Base-by-base conservation (phyloP, 2,113 vertebrate genomes). In the Mesoclemmys tuberculata region DNA sequence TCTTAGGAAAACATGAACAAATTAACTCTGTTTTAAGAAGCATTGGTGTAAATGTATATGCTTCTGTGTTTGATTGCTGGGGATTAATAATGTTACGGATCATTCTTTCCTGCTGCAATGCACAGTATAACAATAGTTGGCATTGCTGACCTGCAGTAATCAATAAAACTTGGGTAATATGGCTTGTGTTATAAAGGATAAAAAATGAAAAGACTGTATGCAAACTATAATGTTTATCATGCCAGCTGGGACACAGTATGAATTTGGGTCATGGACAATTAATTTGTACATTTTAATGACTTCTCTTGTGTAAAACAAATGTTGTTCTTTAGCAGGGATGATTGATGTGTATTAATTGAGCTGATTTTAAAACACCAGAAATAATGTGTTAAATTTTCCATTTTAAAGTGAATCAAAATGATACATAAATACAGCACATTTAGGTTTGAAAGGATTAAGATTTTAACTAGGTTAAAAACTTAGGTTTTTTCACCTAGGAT, bases 21-120 rank as follows among this genome's bases (percentile, higher is more conserved):
- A 98, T 98, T 97, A 97, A 97, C 96, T 94, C 83, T 90, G 91
- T 89, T 98, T 96, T 97, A 87, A 92, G 84, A 98, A 82, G 90
- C 90, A 83, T 77, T 74, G 89, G 91, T 90, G 78, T 88, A 94
- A 97, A 97, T 96, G 75, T 94, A 92, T 78, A 88, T 5, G 3
- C 85, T 92, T 89, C 54, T 58, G 61, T 31, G 14, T 46, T 85
- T 92, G 85, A 94, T 87, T 96, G 80, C 82, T 80, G 64, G 24
- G 71, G 82, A 82, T 80, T 87, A 90, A 58, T 16, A 24, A 74
- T 68, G 81, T 22, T 84, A 80, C 55, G 87, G 90, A 87, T 93
- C 87, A 90, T 64, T 84, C 80, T 92, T 92, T 29, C 46, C 88
- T 51, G 41, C 35, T 92, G 46, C 92, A 54, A 96, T 87, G 24